These are phyloP conservation scores for Trichosurus vulpecula DNA, from an alignment of 2,797 vertebrate genomes.

Conservation along the genomic window DNA sequence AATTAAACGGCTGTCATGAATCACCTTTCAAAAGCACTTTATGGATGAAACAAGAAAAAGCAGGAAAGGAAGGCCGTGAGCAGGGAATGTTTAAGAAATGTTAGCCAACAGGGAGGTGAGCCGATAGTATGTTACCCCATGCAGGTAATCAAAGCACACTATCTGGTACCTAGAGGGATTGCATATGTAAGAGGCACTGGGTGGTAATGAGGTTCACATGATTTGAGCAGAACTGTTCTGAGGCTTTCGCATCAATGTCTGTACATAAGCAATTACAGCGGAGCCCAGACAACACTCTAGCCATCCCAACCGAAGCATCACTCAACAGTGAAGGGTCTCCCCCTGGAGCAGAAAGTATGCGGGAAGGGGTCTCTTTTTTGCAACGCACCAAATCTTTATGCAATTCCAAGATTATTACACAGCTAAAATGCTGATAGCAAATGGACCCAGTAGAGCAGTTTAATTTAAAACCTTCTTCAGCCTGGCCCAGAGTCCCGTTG, in stretches of 20 bases:
- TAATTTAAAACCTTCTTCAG: constrained; percentile 23
- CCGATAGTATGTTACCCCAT: background rate
- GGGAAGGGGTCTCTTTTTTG: background rate
- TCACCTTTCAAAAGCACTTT: constrained; percentile 27
- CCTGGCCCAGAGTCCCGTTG: background rate
- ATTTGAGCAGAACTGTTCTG: background rate
- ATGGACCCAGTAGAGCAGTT: constrained; percentile 7
- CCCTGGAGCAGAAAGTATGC: background rate
- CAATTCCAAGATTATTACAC: background rate
- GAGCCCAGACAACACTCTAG: constrained; percentile 1
- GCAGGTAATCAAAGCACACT: background rate
- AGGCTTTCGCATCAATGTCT: background rate
- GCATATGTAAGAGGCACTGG: background rate
- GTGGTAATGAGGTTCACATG: background rate
- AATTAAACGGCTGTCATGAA: constrained; percentile 55
- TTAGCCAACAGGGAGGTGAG: background rate
- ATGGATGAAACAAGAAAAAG: constrained; percentile 24
- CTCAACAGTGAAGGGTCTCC: constrained; percentile 41
- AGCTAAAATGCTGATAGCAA: background rate
- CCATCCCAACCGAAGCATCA: background rate
- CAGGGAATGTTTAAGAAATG: background rate
- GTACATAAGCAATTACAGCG: constrained; percentile 18
- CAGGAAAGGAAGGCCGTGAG: background rate
- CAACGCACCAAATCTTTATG: background rate
- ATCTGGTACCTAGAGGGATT: background rate